These are phyloP conservation scores for Cinara cedri DNA, from an alignment of 2,888 invertebrate species.

Conservation along the genomic window DNA sequence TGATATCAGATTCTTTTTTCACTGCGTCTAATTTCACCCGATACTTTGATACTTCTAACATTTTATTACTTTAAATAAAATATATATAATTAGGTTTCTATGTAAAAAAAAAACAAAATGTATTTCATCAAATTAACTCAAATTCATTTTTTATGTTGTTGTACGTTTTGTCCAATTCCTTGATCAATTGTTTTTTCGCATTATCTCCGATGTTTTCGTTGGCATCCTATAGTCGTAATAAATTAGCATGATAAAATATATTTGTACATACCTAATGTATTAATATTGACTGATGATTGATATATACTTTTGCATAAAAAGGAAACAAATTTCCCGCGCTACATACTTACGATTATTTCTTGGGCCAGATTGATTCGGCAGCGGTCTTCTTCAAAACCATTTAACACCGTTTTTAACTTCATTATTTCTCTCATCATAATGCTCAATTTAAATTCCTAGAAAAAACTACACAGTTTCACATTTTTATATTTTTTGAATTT, in stretches of 20 bases:
- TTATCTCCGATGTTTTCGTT: background rate
- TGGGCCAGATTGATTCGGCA: no score
- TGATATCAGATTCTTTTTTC: background rate
- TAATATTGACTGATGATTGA: no score
- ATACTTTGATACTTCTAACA: constrained; percentile 5
- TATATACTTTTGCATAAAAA: no score
- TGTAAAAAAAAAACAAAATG: background rate
- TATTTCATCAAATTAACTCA: constrained; percentile 2
- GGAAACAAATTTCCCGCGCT: background rate
- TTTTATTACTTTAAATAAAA: background rate
- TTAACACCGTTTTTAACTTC: background rate
- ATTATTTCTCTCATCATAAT: background rate
- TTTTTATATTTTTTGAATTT: no score
- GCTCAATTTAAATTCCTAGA: background rate
- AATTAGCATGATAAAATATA: no score
- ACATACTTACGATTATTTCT: background rate
- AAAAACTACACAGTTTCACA: no score
- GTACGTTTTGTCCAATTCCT: background rate
- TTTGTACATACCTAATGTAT: no score
- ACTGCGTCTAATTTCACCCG: background rate
- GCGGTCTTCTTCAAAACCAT: background rate
- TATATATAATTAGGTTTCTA: background rate
- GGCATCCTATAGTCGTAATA: background rate
- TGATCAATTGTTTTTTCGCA: no score
- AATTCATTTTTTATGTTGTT: background rate